Conservation (phyloP, 92 coral and sea anemone species). For the Ricordea florida region DNA sequence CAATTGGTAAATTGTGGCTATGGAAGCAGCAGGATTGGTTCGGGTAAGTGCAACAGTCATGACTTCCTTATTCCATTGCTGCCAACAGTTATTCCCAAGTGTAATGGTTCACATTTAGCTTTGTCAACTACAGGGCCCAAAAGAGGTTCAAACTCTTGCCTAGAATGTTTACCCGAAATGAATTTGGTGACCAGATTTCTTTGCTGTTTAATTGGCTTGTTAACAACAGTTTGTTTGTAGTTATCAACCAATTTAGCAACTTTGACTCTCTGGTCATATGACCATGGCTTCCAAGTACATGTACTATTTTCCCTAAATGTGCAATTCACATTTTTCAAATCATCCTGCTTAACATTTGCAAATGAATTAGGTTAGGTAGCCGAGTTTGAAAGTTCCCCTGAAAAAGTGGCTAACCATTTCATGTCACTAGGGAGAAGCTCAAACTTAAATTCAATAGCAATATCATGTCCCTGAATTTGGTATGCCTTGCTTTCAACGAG, state of each 20-base stretch:
- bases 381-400: conserved; percentile 54
- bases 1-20: conserved; percentile 56
- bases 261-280: conserved; percentile 56
- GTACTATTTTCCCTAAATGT: conserved; percentile 43
- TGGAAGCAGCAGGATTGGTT: conserved; percentile 47
- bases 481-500: conserved; percentile 61
- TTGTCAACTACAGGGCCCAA: conserved; percentile 66
- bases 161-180: conserved; percentile 55
- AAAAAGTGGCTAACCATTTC: conserved; percentile 75
- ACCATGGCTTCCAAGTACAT: conserved; percentile 76
- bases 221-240: conserved; percentile 51
- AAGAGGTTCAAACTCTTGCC: conserved; percentile 73
- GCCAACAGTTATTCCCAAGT: conserved; percentile 74
- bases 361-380: conserved; percentile 54
- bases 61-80: conserved; percentile 73
- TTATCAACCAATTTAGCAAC: conserved; percentile 61
- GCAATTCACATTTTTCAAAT: conserved; percentile 53
- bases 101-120: conserved; percentile 34
- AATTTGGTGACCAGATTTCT: conserved; percentile 69
- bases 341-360: conserved; percentile 66
- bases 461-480: conserved; percentile 57
- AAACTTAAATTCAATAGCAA: conserved; percentile 54
- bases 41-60: conserved; percentile 69
- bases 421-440: conserved; percentile 76
- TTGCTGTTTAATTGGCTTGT: conserved; percentile 46